Conservation (phyloP, 2,888 invertebrate genomes). For the Oxycera nigricornis region DNA sequence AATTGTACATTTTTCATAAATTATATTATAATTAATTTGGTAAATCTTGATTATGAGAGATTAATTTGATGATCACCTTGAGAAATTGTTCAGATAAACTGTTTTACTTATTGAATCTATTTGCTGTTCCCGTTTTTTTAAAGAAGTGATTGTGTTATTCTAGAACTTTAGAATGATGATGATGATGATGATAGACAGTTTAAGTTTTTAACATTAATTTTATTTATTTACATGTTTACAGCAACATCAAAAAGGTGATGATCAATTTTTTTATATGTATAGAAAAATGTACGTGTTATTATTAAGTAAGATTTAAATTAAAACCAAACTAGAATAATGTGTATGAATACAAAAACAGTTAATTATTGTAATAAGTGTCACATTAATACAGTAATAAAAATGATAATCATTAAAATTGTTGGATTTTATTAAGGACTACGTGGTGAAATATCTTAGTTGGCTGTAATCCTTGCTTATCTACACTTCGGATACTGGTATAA, state of each 20-base stretch:
- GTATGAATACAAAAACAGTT: background rate
- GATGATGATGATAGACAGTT: background rate
- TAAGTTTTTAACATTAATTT: slow-evolving; percentile 4
- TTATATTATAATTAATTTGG: background rate
- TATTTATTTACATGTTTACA: slow-evolving; percentile 28
- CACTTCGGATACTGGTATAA: no score
- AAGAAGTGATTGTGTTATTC: background rate
- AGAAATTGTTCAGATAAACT: background rate
- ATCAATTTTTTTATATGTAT: background rate
- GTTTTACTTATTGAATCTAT: background rate
- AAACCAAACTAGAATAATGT: background rate
- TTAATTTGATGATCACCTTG: background rate
- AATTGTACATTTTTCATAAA: slow-evolving; percentile 8
- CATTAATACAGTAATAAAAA: slow-evolving; percentile 19
- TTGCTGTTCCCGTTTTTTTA: background rate
- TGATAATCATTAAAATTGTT: background rate
- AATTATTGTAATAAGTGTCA: slow-evolving; percentile 26
- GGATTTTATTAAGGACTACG: background rate
- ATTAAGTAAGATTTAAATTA: background rate
- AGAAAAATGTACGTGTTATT: slow-evolving; percentile 12
- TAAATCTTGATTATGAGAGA: background rate
- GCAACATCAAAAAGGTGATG: background rate
- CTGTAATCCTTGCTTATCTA: no score
- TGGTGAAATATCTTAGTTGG: no score
- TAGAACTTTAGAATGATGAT: background rate